Evolutionary conservation across 2,113 vertebrate genomes (phyloP).

Genomic region (Tonatia bakeri): DNA sequence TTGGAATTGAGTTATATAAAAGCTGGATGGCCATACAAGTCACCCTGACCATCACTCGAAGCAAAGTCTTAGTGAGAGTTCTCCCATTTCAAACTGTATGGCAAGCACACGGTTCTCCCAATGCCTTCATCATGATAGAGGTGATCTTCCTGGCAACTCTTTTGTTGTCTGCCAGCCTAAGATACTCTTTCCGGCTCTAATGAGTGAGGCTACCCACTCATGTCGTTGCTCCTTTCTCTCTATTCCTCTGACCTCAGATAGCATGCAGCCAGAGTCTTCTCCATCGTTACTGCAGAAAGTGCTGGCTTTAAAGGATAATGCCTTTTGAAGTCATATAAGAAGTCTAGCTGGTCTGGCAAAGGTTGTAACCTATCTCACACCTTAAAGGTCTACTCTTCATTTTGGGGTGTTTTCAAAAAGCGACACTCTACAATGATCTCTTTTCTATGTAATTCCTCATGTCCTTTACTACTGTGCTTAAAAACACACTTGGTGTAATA

Average conservation of each 20-base stretch:
- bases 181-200: conserved; percentile 39
- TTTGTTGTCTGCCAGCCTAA: not conserved
- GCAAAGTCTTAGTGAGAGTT: conserved; percentile 23
- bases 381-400: conserved; percentile 52
- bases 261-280: conserved; percentile 45
- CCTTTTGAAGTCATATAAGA: conserved; percentile 56
- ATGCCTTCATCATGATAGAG: not conserved
- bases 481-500: not conserved
- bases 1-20: not conserved
- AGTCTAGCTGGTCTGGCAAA: conserved; percentile 52
- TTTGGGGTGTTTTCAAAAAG: conserved; percentile 53
- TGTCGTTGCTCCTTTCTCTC: conserved; percentile 45
- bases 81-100: conserved; percentile 10
- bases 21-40: not conserved
- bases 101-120: not conserved
- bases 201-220: conserved; percentile 40
- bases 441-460: not conserved
- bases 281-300: conserved; percentile 46
- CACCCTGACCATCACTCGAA: not conserved
- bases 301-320: conserved; percentile 59
- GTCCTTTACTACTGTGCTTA: not conserved
- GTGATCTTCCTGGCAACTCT: not conserved
- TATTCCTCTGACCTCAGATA: conserved; percentile 36
- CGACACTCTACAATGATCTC: not conserved
- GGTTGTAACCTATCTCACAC: conserved; percentile 59